Evolutionary conservation across 1,140 invertebrate genomes (phyloP).

Genomic region (Dendrolimus punctatus): DNA sequence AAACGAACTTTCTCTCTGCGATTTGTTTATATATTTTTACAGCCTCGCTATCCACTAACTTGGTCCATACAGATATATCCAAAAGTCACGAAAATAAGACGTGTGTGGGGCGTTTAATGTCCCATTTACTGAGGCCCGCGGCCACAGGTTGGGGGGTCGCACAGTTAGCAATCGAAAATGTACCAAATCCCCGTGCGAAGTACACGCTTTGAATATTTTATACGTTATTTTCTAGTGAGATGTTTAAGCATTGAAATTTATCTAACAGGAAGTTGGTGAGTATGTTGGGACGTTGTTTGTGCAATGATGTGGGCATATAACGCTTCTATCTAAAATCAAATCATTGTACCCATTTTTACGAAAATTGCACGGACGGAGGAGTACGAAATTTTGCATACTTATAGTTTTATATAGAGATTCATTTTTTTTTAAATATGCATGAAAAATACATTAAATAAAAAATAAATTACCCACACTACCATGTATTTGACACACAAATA

Average conservation of each 20-base stretch:
- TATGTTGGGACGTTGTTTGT: background rate
- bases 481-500: too few species aligned
- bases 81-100: slow-evolving; percentile 59
- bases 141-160: slow-evolving; percentile 30
- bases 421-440: too few species aligned
- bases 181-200: slow-evolving; percentile 16
- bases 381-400: too few species aligned
- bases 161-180: slow-evolving; percentile 24
- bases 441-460: too few species aligned
- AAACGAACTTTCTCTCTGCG: background rate
- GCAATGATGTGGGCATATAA: too few species aligned
- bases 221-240: slow-evolving; percentile 9
- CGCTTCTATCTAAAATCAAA: too few species aligned
- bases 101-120: slow-evolving; percentile 56
- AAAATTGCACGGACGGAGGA: too few species aligned
- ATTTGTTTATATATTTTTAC: background rate
- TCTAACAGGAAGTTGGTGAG: background rate
- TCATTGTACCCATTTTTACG: too few species aligned
- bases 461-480: too few species aligned
- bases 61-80: slow-evolving; percentile 18
- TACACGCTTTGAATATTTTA: slow-evolving; percentile 15
- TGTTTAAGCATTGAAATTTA: background rate
- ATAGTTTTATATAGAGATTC: too few species aligned
- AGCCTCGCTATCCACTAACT: slow-evolving; percentile 4
- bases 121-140: slow-evolving; percentile 41